phyloP scores from a whole-genome alignment of 2,888 invertebrate species.

The Cheilosia grossa region DNA sequence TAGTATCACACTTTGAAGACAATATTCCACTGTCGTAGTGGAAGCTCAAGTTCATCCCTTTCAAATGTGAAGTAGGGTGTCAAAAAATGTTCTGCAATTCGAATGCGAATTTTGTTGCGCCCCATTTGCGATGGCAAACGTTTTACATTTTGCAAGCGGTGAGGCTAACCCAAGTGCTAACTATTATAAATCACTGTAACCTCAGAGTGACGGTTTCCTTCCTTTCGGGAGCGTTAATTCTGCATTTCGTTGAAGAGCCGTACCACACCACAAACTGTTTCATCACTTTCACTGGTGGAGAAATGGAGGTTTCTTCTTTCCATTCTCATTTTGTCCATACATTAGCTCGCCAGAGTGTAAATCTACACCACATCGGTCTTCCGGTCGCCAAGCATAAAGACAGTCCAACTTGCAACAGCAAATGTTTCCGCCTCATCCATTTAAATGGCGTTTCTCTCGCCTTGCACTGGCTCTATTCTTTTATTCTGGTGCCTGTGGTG shows the following conservation, averaged over 20 bases:
- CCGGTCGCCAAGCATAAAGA: slow-evolving; percentile 66
- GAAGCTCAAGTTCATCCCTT: not conserved
- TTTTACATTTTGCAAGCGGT: not conserved
- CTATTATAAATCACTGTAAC: slow-evolving; percentile 68
- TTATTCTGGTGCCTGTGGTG: not conserved
- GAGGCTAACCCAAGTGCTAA: slow-evolving; percentile 35
- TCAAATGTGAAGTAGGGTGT: not conserved
- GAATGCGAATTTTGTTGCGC: slow-evolving; percentile 18
- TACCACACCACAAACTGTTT: slow-evolving; percentile 50
- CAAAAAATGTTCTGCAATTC: not conserved
- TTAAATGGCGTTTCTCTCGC: slow-evolving; percentile 25
- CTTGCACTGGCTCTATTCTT: slow-evolving; percentile 1
- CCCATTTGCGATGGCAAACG: slow-evolving; percentile 17
- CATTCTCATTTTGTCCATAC: slow-evolving; percentile 35
- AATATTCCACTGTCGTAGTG: too few relatives aligned
- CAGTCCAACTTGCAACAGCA: slow-evolving; percentile 64
- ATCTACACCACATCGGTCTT: slow-evolving; percentile 71
- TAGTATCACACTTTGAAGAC: not conserved
- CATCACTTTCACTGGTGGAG: slow-evolving; percentile 62
- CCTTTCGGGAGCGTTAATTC: slow-evolving; percentile 43
- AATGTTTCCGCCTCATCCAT: slow-evolving; percentile 72
- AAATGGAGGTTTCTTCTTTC: slow-evolving; percentile 8
- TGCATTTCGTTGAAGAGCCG: slow-evolving; percentile 41
- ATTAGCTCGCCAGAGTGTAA: slow-evolving; percentile 60
- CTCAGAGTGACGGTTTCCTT: slow-evolving; percentile 63